phyloP scores from a whole-genome alignment of 1,140 invertebrate species.

The Steinernema khuongi region DNA sequence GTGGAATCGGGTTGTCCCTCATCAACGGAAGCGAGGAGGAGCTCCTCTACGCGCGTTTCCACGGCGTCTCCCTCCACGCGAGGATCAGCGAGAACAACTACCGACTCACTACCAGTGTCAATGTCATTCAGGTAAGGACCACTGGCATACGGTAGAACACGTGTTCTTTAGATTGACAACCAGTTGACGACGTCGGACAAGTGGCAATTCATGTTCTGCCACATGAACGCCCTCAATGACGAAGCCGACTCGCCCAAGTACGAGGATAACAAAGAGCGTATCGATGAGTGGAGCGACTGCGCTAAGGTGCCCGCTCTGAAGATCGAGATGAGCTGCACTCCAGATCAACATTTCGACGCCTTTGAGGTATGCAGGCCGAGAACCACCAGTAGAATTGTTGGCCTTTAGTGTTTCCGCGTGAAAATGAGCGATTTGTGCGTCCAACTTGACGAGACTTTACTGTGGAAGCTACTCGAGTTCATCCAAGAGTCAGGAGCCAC shows the following conservation, averaged over 20 bases:
- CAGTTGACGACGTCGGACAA: conserved; percentile 75
- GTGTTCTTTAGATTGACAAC: conserved; percentile 69
- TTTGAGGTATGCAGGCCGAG: conserved; percentile 43
- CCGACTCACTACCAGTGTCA: conserved; percentile 71
- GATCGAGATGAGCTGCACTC: conserved; percentile 51
- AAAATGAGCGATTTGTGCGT: conserved; percentile 76
- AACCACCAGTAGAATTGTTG: conserved; percentile 61
- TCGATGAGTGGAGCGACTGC: conserved; percentile 1
- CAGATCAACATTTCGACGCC: conserved; percentile 50
- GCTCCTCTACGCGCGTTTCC: conserved; percentile 71
- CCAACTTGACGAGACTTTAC: conserved; percentile 77
- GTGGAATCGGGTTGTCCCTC: conserved; percentile 76
- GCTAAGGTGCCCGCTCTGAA: conserved; percentile 44
- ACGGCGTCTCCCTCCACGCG: conserved; percentile 64
- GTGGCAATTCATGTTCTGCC: conserved; percentile 74
- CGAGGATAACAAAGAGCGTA: neutral
- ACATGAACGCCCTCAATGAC: conserved; percentile 33
- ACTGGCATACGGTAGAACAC: neutral
- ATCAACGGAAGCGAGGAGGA: conserved; percentile 74
- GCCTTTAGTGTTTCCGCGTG: conserved; percentile 68
- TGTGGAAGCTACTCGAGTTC: conserved; percentile 77
- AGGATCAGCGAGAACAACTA: conserved; percentile 66
- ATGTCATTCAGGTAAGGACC: conserved; percentile 74
- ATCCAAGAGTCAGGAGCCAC: conserved; percentile 59
- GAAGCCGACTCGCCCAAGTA: conserved; percentile 17